phyloP scores from a whole-genome alignment of 2,113 vertebrate genomes.

The Ellobius talpinus region DNA sequence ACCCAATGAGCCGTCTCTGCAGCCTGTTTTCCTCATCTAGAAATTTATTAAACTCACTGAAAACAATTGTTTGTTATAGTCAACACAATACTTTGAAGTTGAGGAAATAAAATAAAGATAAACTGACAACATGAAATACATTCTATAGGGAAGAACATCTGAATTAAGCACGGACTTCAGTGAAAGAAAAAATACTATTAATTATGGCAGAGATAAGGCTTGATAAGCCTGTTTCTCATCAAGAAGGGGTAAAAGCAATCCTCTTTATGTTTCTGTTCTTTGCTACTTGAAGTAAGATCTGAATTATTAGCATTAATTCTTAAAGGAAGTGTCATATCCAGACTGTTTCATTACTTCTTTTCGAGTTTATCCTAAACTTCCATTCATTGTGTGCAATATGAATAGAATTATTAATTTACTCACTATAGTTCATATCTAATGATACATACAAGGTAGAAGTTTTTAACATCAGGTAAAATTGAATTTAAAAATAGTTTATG shows the following conservation, averaged over 20 bases:
- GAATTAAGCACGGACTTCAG: not conserved
- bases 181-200: not conserved
- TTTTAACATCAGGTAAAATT: slow-evolving; percentile 14
- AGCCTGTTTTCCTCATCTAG: not conserved
- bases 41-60: not conserved
- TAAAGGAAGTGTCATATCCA: not conserved
- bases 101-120: not conserved
- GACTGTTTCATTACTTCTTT: not conserved
- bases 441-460: not conserved
- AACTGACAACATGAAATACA: not conserved
- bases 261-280: not conserved
- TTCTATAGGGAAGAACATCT: not conserved
- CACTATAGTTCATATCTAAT: not conserved
- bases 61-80: not conserved
- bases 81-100: not conserved
- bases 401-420: not conserved
- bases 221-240: not conserved
- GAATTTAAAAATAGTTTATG: not conserved
- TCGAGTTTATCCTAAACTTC: not conserved
- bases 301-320: not conserved
- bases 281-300: not conserved
- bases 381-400: not conserved
- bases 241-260: not conserved
- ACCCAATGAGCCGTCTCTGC: not conserved
- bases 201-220: not conserved